A percentile compares a stretch with the other conserved stretches of the same genome.
These are phyloP conservation scores for Dasysyrphus tricinctus DNA, from an alignment of 2,888 invertebrate species.

Conservation along the genomic window DNA sequence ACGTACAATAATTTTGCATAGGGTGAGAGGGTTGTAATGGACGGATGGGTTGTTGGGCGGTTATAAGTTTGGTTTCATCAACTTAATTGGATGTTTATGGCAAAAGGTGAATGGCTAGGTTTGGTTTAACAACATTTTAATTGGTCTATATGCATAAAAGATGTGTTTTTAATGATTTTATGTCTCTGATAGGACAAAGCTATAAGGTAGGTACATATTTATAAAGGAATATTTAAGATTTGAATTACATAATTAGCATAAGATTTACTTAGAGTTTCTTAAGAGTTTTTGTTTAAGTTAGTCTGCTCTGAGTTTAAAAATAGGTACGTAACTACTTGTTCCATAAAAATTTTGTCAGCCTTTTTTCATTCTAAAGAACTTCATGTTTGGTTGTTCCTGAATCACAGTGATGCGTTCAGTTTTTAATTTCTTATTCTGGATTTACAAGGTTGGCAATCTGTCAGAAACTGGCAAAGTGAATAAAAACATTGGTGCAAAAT, in stretches of 20 bases:
- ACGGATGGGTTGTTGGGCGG: conserved; percentile 4
- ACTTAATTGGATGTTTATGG: conserved; percentile 62
- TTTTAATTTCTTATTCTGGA: too few relatives aligned
- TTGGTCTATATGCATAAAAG: conserved; percentile 16
- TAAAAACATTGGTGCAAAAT: too few relatives aligned
- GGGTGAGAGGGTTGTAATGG: neutral
- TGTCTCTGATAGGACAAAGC: neutral
- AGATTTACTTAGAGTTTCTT: neutral
- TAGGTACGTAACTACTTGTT: neutral
- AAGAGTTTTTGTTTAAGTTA: neutral
- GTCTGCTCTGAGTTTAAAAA: neutral
- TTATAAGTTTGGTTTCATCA: conserved; percentile 41
- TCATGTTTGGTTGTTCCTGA: neutral
- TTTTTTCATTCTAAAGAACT: neutral
- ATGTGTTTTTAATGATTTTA: conserved; percentile 25
- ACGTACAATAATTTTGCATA: neutral
- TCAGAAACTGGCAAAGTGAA: too few relatives aligned
- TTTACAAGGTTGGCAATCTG: too few relatives aligned
- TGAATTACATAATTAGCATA: conserved; percentile 36
- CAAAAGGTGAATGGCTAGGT: conserved; percentile 62
- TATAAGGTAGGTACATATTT: conserved; percentile 14
- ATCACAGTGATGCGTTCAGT: too few relatives aligned
- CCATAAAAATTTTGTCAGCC: neutral
- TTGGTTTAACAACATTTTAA: conserved; percentile 63
- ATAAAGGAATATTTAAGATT: conserved; percentile 8